Conservation (phyloP, 37 sponge, comb jelly and placozoan genomes). For the Ephydatia muelleri region DNA sequence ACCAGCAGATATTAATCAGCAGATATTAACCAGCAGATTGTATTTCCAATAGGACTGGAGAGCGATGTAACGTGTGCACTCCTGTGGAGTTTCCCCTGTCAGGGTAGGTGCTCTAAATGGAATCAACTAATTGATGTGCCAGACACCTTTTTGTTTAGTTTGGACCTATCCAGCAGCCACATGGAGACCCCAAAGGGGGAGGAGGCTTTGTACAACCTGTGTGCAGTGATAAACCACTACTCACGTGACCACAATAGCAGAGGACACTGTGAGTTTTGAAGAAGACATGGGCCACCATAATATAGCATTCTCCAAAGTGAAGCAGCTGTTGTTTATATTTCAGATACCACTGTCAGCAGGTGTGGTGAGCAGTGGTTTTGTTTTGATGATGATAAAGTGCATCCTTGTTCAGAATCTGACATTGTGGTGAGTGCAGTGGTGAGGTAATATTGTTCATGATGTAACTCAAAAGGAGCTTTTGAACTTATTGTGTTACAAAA, state of each 20-base stretch:
- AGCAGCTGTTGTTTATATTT: too few relatives aligned
- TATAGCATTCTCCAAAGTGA: too few relatives aligned
- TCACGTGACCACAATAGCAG: neutral
- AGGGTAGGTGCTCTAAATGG: neutral
- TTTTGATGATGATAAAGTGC: neutral
- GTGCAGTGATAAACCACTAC: neutral
- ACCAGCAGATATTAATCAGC: too few relatives aligned
- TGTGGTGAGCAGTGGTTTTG: neutral
- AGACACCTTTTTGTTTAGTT: neutral
- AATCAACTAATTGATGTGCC: neutral
- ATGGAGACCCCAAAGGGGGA: neutral
- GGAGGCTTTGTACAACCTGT: neutral
- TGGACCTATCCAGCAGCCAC: neutral
- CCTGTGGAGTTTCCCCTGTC: neutral
- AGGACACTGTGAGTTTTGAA: neutral
- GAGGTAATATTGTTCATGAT: too few relatives aligned
- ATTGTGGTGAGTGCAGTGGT: too few relatives aligned
- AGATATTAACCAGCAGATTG: too few relatives aligned
- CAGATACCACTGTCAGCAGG: neutral
- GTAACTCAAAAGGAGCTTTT: too few relatives aligned
- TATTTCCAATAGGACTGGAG: neutral
- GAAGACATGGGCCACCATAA: too few relatives aligned
- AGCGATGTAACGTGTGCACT: neutral
- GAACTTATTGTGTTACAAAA: too few relatives aligned
- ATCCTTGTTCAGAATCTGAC: neutral